Base-by-base conservation (phyloP, 2,797 vertebrate genomes). In the Molossus alvarezi region DNA sequence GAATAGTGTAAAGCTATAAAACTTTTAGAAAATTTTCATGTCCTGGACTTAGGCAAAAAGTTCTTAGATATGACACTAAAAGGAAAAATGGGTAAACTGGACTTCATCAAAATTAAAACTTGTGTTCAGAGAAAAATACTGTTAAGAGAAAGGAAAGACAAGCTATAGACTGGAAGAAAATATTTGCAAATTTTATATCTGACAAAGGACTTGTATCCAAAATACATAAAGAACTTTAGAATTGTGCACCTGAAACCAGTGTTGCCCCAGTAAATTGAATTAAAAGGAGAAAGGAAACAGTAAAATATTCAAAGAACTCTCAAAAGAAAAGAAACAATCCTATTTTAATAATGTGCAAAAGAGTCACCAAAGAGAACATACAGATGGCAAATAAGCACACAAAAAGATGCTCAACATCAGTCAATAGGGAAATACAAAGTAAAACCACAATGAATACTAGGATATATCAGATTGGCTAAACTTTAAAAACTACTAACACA, bases 1-100 rank as follows among this genome's bases (percentile, higher is more conserved):
- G 82, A 88, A 45, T 77, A 88, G 77, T 87, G 62, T 95, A 89
- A 85, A 95, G 20, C 75, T 64, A 25, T 88, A 67, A 41, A 83
- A 57, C 41, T 88, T 86, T 37, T 48, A 86, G 58, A 93, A 88
- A 72, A 90, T 48, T 29, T 80, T 90, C 21, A 89, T 64, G 72
- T 67, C 20, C 20, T 60, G 11, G 37, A 82, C 33, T 88, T 88
- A 62, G 21, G 64, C 41, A 79, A 57, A 86, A 67, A 67, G 25
- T 58, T 85, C 25, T 87, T 92, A 86, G 27, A 45, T 82, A 41
- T 65, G 55, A 79, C 8, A 67, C n/a, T 17, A 89, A 72, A 79
- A 77, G 41, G 45, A 75, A 71, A 91, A 81, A 81, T 2, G 27
- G n/a, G 45, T 79, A 45, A 45, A 65, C 29, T 87, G 9, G 79